Conservation (phyloP, 2,888 invertebrate genomes). For the Petrolisthes manimaculis region DNA sequence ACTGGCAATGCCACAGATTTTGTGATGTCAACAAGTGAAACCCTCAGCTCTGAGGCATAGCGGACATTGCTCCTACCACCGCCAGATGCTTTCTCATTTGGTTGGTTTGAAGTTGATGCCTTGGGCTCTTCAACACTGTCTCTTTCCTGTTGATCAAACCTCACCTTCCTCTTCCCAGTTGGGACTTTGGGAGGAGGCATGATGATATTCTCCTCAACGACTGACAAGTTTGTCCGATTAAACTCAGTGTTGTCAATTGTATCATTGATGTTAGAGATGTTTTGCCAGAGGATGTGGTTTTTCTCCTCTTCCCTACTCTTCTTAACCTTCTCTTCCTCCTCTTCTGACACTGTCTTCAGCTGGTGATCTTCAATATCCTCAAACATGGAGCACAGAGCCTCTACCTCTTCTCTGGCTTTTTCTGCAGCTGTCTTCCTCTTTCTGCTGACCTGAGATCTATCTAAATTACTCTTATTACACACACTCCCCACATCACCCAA, state of each 20-base stretch:
- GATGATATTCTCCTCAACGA: not conserved
- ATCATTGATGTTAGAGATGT: constrained; percentile 27
- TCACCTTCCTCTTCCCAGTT: constrained; percentile 14
- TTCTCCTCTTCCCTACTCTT: not conserved
- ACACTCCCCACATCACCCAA: not conserved
- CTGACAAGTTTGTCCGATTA: constrained; percentile 6
- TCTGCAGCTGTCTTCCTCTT: constrained; percentile 3
- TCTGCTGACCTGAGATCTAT: not conserved
- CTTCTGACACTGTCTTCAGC: not conserved
- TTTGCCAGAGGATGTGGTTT: constrained; percentile 9
- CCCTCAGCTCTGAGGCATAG: constrained; percentile 55
- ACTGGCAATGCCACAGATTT: constrained; percentile 29
- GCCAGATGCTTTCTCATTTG: not conserved
- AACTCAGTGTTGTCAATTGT: constrained; percentile 39
- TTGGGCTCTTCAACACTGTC: not conserved
- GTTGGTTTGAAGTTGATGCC: not conserved
- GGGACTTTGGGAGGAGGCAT: constrained; percentile 56
- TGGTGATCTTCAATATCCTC: constrained; percentile 36
- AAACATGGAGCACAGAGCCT: constrained; percentile 26
- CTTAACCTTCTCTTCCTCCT: constrained; percentile 24
- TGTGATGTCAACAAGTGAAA: constrained; percentile 22
- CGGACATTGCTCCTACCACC: constrained; percentile 28
- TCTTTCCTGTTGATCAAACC: not conserved
- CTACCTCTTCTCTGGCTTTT: constrained; percentile 28
- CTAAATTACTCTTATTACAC: constrained; percentile 1